phyloP scores from a whole-genome alignment of 2,113 vertebrate genomes.

The Cygnus buccinator region DNA sequence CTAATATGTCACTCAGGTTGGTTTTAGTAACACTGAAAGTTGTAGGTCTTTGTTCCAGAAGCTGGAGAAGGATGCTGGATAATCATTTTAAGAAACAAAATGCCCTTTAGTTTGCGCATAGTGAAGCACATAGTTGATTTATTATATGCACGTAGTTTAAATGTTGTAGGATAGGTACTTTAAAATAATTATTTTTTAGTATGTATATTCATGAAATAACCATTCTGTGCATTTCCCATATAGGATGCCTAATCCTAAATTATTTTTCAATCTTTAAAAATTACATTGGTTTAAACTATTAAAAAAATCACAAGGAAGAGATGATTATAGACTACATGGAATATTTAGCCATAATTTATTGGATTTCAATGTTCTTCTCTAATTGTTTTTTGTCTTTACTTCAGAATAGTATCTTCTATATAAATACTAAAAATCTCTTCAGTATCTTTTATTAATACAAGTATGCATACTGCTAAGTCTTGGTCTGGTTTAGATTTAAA shows the following conservation, averaged over 20 bases:
- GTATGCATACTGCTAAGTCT: rapidly evolving
- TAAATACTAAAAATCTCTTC: rapidly evolving
- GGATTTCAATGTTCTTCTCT: neutral
- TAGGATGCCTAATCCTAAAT: neutral
- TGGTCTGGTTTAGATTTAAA: neutral
- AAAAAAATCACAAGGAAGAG: no score
- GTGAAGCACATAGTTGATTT: rapidly evolving
- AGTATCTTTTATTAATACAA: neutral
- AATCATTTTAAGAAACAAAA: neutral
- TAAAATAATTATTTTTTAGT: neutral
- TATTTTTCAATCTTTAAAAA: neutral
- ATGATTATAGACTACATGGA: neutral
- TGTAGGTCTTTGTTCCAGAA: neutral
- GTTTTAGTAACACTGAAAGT: neutral
- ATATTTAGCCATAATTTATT: neutral
- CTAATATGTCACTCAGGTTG: neutral
- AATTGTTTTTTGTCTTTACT: neutral
- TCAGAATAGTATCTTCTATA: neutral
- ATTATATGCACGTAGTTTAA: neutral
- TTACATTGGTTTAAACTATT: neutral
- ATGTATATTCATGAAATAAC: neutral
- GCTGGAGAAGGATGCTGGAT: neutral
- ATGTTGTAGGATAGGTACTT: rapidly evolving
- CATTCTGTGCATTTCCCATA: neutral
- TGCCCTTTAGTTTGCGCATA: rapidly evolving